These are phyloP conservation scores for Drosophila serrata DNA, from an alignment of 1,140 invertebrate genomes.

Conservation along the genomic window DNA sequence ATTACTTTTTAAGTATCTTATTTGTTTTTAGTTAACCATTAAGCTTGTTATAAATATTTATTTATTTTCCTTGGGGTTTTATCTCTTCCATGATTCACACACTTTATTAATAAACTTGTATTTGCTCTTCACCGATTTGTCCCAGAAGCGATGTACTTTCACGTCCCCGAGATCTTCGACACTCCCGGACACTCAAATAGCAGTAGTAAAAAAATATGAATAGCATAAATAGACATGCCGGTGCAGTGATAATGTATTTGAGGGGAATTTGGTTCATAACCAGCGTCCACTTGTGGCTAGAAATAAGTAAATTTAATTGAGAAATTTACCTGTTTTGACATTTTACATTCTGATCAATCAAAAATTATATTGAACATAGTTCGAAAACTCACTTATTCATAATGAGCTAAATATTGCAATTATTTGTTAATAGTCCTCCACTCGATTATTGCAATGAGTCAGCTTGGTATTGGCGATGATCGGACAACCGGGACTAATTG, in stretches of 20 bases:
- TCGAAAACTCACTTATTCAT: background rate
- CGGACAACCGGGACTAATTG: constrained; percentile 11
- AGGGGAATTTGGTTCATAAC: background rate
- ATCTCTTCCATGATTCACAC: constrained; percentile 7
- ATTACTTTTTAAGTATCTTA: background rate
- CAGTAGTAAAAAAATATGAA: constrained; percentile 21
- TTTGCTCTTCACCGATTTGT: background rate
- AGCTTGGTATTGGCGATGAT: constrained; percentile 12
- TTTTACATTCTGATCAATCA: background rate
- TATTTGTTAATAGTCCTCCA: constrained; percentile 6
- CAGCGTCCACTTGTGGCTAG: background rate
- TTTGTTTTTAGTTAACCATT: background rate
- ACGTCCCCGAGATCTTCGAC: constrained; percentile 2
- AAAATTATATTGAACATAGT: background rate
- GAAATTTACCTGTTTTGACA: background rate
- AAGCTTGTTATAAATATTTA: background rate
- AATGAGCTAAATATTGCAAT: background rate
- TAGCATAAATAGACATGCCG: constrained; percentile 9
- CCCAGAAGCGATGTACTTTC: background rate
- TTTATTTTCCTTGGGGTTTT: background rate
- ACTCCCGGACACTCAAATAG: constrained; percentile 35
- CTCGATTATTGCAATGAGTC: constrained; percentile 8
- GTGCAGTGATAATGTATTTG: constrained; percentile 3
- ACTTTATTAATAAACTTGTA: constrained; percentile 14
- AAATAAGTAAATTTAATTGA: background rate